These are phyloP conservation scores for Enteromius anoplus DNA, from an alignment of 2,797 vertebrate species.

Conservation along the genomic window DNA sequence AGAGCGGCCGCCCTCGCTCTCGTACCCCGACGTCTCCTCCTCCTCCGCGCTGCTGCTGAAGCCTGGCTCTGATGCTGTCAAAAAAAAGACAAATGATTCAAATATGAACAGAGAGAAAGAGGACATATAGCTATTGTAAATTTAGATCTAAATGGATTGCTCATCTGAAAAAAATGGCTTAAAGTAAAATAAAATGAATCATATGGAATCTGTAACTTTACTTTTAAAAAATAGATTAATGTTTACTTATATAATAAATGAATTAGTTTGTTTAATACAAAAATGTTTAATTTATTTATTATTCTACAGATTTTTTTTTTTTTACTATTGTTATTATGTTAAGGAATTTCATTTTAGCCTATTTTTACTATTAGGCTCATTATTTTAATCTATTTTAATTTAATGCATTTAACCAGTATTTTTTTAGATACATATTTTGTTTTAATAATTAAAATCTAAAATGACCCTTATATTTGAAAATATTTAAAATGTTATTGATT, in stretches of 20 bases:
- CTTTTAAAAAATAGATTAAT: background rate
- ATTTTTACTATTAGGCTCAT: background rate
- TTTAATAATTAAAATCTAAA: background rate
- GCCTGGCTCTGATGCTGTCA: constrained; percentile 53
- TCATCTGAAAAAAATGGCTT: background rate
- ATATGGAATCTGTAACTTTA: background rate
- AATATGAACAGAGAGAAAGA: background rate
- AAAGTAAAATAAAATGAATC: background rate
- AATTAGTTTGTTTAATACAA: background rate
- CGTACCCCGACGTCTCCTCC: constrained; percentile 30
- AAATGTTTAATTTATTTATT: background rate
- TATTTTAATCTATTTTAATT: background rate
- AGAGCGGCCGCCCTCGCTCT: constrained; percentile 50
- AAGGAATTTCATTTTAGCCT: background rate
- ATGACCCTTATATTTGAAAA: background rate
- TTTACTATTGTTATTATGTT: background rate
- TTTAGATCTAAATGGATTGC: background rate
- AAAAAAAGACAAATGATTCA: too few species aligned
- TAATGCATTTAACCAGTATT: background rate
- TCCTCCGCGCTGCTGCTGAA: constrained; percentile 37
- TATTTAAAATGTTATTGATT: background rate
- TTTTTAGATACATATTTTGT: background rate
- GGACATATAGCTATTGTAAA: background rate
- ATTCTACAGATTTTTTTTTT: background rate
- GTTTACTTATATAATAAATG: background rate